Percentiles rank a stretch among this genome's conserved stretches.
These are phyloP conservation scores for Virgularia gustaviana DNA, from an alignment of 92 coral and sea anemone species.

Conservation along the genomic window DNA sequence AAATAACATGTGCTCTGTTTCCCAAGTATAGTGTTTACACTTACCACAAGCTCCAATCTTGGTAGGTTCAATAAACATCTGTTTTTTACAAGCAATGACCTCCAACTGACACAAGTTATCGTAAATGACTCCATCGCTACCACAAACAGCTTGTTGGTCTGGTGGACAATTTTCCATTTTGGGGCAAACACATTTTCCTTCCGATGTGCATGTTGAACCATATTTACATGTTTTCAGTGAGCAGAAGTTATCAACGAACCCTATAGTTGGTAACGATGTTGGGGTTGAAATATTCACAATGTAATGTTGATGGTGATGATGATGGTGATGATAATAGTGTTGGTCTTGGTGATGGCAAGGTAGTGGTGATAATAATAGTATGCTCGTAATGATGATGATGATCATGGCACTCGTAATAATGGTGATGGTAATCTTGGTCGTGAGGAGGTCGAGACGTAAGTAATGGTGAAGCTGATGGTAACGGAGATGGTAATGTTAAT, in stretches of 20 bases:
- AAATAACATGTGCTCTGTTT: too few relatives aligned
- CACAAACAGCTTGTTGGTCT: slow-evolving; percentile 71
- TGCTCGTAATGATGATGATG: background rate
- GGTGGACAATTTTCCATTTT: slow-evolving; percentile 58
- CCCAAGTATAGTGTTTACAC: too few relatives aligned
- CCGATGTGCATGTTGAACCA: slow-evolving; percentile 68
- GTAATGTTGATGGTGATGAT: background rate
- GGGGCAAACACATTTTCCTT: slow-evolving; percentile 74
- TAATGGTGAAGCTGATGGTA: background rate
- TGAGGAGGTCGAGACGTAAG: background rate
- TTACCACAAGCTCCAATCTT: slow-evolving; percentile 83
- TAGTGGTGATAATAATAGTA: too few relatives aligned
- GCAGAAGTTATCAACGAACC: slow-evolving; percentile 76
- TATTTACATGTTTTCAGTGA: slow-evolving; percentile 66
- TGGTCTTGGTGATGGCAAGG: background rate
- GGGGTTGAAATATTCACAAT: background rate
- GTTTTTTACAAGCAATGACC: slow-evolving; percentile 63
- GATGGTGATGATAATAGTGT: background rate
- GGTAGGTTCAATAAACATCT: slow-evolving; percentile 40
- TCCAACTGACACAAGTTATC: slow-evolving; percentile 70
- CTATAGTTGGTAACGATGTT: slow-evolving; percentile 24
- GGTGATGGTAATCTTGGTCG: background rate
- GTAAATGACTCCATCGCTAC: slow-evolving; percentile 77
- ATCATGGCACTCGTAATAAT: background rate
- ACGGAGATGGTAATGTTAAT: background rate